Percentiles rank a stretch among this genome's conserved stretches.
phyloP scores from a whole-genome alignment of 2,888 invertebrate species.

The Diarsia dahlii region DNA sequence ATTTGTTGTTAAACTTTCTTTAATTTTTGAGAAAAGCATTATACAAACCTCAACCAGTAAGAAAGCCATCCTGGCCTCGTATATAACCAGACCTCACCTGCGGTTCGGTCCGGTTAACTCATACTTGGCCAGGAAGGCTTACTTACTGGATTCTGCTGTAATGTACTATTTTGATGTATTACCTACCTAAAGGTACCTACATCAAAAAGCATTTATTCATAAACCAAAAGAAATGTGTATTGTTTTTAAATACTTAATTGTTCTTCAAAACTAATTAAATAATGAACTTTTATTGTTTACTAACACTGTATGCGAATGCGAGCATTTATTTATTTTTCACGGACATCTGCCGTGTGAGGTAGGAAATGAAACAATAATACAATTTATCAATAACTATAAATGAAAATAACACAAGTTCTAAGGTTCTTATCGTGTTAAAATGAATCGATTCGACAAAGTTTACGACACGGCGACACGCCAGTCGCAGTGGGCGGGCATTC shows the following conservation, averaged over 20 bases:
- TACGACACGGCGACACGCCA: slow-evolving; percentile 68
- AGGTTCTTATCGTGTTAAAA: slow-evolving; percentile 59
- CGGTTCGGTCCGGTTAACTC: too few relatives aligned
- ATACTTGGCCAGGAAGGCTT: too few relatives aligned
- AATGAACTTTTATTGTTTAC: slow-evolving; percentile 14
- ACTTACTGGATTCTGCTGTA: too few relatives aligned
- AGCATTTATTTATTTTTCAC: slow-evolving; percentile 24
- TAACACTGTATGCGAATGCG: slow-evolving; percentile 4
- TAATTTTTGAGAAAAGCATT: too few relatives aligned
- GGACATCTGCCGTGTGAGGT: slow-evolving; percentile 16
- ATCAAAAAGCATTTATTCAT: background rate
- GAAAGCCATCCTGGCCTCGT: too few relatives aligned
- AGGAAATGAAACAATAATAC: slow-evolving; percentile 42
- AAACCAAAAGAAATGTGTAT: background rate
- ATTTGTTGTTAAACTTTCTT: too few relatives aligned
- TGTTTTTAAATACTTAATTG: background rate
- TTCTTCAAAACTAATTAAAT: background rate
- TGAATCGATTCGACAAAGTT: slow-evolving; percentile 66
- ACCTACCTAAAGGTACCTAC: too few relatives aligned
- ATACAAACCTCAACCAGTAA: too few relatives aligned
- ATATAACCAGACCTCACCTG: too few relatives aligned
- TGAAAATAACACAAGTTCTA: slow-evolving; percentile 50
- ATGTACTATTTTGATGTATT: too few relatives aligned
- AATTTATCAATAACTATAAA: slow-evolving; percentile 45
- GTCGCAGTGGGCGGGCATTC: slow-evolving; percentile 76